A percentile compares a stretch with the other conserved stretches of the same genome.
Conservation (phyloP, 1,140 invertebrate genomes). For the Bathynomus jamesi region DNA sequence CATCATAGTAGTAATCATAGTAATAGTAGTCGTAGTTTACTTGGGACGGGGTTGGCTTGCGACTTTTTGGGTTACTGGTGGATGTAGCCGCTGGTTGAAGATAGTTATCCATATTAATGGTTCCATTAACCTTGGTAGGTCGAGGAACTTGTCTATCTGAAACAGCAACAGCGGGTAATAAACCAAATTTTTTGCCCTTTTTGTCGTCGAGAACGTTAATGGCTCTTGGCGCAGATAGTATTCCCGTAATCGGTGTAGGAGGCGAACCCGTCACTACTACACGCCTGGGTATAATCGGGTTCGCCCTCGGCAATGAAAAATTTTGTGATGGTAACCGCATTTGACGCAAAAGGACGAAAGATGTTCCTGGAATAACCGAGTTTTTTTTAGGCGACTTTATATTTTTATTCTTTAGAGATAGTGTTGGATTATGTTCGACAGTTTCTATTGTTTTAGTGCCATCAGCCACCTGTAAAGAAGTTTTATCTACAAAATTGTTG, state of each 20-base stretch:
- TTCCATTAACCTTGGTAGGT: not conserved
- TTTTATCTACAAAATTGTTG: too few species aligned
- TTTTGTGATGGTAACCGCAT: not conserved
- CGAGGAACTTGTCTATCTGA: not conserved
- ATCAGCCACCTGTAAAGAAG: too few species aligned
- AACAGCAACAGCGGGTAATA: not conserved
- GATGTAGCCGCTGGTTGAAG: not conserved
- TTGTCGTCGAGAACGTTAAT: not conserved
- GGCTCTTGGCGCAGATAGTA: not conserved
- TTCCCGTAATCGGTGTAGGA: not conserved
- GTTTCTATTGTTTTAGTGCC: too few species aligned
- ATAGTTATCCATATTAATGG: not conserved
- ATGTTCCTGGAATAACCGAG: not conserved
- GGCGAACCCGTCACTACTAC: not conserved
- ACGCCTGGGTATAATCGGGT: not conserved
- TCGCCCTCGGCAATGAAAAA: not conserved
- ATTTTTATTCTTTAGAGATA: too few species aligned
- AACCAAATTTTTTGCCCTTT: not conserved
- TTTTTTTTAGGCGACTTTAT: too few species aligned
- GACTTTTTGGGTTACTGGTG: not conserved
- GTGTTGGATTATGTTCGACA: too few species aligned
- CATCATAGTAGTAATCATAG: not conserved
- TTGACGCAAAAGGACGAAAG: not conserved
- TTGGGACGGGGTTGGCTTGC: not conserved
- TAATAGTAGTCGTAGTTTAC: not conserved